Conservation (phyloP, 1,140 invertebrate genomes). For the Lepidurus couesii region DNA sequence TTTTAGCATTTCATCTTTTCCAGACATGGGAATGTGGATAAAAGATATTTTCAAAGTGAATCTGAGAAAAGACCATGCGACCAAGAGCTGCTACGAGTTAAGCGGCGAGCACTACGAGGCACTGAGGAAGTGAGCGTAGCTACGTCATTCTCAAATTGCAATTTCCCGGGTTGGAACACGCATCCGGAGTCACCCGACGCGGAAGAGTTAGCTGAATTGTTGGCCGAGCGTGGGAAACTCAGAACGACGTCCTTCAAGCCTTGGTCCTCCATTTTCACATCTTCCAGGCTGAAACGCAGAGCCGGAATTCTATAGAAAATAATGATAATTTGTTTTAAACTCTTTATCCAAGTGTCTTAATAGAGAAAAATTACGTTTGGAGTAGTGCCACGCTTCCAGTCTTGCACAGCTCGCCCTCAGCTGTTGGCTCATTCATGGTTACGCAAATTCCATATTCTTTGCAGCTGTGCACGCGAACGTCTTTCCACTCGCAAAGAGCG, state of each 20-base stretch:
- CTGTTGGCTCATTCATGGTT: background rate
- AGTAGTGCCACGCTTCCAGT: background rate
- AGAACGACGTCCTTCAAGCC: constrained; percentile 4
- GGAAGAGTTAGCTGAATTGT: background rate
- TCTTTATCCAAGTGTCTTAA: background rate
- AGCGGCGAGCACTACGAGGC: background rate
- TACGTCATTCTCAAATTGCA: background rate
- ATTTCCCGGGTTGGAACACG: background rate
- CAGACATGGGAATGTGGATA: background rate
- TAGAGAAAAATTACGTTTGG: background rate
- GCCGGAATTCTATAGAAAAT: background rate
- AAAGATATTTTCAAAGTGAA: background rate
- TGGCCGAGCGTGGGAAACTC: background rate
- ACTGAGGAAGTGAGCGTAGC: background rate
- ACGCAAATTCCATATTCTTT: constrained; percentile 19
- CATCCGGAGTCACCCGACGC: background rate
- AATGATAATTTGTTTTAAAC: background rate
- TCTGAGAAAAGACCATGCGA: background rate
- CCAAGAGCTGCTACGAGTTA: background rate
- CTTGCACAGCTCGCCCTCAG: background rate
- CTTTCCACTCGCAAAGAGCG: background rate
- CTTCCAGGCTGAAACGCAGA: background rate
- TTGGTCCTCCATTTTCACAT: background rate
- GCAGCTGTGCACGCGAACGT: background rate
- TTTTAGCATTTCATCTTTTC: background rate